Evolutionary conservation across 2,113 vertebrate species (phyloP).

Genomic region (Heptranchias perlo): DNA sequence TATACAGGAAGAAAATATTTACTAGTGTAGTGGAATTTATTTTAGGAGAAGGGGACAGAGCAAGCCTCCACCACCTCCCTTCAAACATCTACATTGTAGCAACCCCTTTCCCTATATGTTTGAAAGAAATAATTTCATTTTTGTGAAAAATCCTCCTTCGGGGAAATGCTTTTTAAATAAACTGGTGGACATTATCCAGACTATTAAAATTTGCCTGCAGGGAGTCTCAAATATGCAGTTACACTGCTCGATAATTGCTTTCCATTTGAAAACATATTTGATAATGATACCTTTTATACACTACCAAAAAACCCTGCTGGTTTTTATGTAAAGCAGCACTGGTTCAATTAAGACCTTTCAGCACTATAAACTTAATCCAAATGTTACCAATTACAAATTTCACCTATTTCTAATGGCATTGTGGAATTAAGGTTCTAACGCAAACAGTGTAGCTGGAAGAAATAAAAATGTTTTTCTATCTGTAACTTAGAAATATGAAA

Average conservation of each 20-base stretch:
- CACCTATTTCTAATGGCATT: neutral
- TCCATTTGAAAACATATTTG: conserved; percentile 39
- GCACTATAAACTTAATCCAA: conserved; percentile 14
- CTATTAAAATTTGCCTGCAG: conserved; percentile 33
- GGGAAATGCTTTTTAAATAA: conserved; percentile 33
- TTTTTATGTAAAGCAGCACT: conserved; percentile 35
- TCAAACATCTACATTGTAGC: neutral
- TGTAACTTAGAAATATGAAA: neutral
- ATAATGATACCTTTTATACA: conserved; percentile 38
- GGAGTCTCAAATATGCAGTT: conserved; percentile 30
- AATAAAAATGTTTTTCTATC: conserved; percentile 23
- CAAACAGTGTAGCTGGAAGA: conserved; percentile 8
- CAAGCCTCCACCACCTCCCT: neutral
- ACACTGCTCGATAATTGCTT: conserved; percentile 35
- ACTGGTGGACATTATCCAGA: conserved; percentile 36
- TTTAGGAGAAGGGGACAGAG: neutral
- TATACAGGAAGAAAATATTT: neutral
- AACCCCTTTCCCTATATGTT: neutral
- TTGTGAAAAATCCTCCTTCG: conserved; percentile 15
- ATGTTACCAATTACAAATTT: conserved; percentile 27
- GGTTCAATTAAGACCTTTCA: conserved; percentile 34
- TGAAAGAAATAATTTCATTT: conserved; percentile 10
- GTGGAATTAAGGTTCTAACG: neutral
- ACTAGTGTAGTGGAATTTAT: neutral
- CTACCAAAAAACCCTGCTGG: conserved; percentile 33